Evolutionary conservation across 37 sponge, comb jelly and placozoan species (phyloP).

Genomic region (Sycon ciliatum): DNA sequence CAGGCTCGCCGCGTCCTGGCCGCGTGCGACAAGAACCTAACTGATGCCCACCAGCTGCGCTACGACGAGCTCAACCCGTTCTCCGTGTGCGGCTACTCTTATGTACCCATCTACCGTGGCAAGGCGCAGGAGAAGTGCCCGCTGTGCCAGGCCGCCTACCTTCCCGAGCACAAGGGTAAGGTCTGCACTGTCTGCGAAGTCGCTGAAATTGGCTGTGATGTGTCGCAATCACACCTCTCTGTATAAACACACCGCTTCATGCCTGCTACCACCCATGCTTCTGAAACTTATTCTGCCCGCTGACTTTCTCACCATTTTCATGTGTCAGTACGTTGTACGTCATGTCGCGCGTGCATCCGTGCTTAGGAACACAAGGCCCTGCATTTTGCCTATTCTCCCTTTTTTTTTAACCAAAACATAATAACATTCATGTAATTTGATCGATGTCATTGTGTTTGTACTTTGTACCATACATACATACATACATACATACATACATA

Average conservation of each 20-base stretch:
- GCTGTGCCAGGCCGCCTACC: constrained; percentile 60
- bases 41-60: constrained; percentile 78
- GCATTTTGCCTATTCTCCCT: too few species aligned
- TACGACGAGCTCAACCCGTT: constrained; percentile 97
- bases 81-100: constrained; percentile 68
- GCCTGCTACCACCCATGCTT: too few species aligned
- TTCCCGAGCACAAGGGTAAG: constrained; percentile 73
- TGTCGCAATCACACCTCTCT: too few species aligned
- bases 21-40: constrained; percentile 82
- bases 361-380: too few species aligned
- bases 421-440: too few species aligned
- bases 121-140: constrained; percentile 86
- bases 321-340: background rate
- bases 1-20: constrained; percentile 85
- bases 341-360: background rate
- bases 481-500: too few species aligned
- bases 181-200: constrained; percentile 81
- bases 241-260: too few species aligned
- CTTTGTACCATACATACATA: too few species aligned
- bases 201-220: background rate
- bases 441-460: too few species aligned
- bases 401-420: too few species aligned
- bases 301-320: too few species aligned
- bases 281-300: too few species aligned
- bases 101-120: constrained; percentile 86